Conservation (phyloP, 2,113 vertebrate species). For the Athene cunicularia region DNA sequence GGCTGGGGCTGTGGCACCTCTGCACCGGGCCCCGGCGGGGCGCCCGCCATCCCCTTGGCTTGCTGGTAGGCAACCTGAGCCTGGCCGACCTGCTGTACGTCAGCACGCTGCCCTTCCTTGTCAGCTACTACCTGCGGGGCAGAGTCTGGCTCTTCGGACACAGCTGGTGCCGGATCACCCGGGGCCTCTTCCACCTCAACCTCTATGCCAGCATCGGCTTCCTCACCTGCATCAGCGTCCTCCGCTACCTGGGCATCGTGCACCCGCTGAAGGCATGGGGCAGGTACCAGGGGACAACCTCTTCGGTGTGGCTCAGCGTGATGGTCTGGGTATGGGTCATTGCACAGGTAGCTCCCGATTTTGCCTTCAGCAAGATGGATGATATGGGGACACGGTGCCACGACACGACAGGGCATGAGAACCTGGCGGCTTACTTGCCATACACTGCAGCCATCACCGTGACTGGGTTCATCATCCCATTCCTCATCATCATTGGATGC, state of each 20-base stretch:
- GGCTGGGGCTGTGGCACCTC: slow-evolving; percentile 69
- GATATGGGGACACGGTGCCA: neutral
- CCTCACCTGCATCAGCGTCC: slow-evolving; percentile 84
- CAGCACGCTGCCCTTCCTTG: slow-evolving; percentile 79
- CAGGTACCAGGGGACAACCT: slow-evolving; percentile 28
- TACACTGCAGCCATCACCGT: slow-evolving; percentile 73
- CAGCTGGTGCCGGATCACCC: slow-evolving; percentile 76
- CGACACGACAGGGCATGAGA: slow-evolving; percentile 37
- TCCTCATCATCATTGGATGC: slow-evolving; percentile 78
- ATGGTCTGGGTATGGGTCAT: slow-evolving; percentile 77
- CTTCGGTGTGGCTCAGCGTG: slow-evolving; percentile 18
- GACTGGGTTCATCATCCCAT: slow-evolving; percentile 76
- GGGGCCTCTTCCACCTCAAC: slow-evolving; percentile 82
- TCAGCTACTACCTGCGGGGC: slow-evolving; percentile 68
- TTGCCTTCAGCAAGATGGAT: slow-evolving; percentile 66
- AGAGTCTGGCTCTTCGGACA: slow-evolving; percentile 78
- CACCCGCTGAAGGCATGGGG: slow-evolving; percentile 77
- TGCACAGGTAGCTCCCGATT: slow-evolving; percentile 72
- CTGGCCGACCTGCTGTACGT: slow-evolving; percentile 82
- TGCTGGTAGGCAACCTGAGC: slow-evolving; percentile 80
- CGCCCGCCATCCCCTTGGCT: slow-evolving; percentile 48
- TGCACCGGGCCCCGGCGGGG: neutral
- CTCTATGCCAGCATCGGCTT: slow-evolving; percentile 85
- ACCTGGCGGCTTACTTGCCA: slow-evolving; percentile 49
- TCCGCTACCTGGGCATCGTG: slow-evolving; percentile 84